Evolutionary conservation across 2,113 vertebrate genomes (phyloP).

Genomic region (Amblyopsis rosae): DNA sequence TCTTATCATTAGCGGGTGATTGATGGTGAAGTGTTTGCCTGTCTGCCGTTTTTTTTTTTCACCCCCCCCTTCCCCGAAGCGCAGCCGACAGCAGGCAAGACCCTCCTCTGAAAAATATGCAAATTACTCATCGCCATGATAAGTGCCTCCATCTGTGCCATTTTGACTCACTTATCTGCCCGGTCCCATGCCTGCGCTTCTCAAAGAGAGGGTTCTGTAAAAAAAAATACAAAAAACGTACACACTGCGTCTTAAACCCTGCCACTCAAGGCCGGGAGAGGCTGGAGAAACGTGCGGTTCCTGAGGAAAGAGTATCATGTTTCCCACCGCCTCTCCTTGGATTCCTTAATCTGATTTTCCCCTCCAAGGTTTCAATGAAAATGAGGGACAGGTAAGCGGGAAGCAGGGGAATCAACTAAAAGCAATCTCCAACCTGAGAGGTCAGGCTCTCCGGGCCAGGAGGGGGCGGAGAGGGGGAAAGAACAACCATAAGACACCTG

Average conservation of each 20-base stretch:
- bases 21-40: constrained; percentile 71
- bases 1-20: constrained; percentile 66
- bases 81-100: constrained; percentile 30
- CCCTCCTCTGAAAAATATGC: constrained; percentile 43
- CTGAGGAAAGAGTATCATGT: constrained; percentile 61
- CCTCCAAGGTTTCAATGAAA: constrained; percentile 49
- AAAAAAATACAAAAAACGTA: constrained; percentile 54
- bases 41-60: not conserved
- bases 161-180: constrained; percentile 60
- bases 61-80: not conserved
- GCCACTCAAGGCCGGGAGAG: constrained; percentile 30
- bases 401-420: constrained; percentile 32
- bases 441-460: not conserved
- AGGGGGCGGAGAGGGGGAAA: constrained; percentile 18
- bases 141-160: constrained; percentile 67
- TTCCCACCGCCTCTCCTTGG: constrained; percentile 45
- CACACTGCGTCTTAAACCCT: constrained; percentile 38
- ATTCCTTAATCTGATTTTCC: constrained; percentile 64
- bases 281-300: constrained; percentile 36
- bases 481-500: constrained; percentile 54
- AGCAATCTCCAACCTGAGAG: constrained; percentile 51
- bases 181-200: constrained; percentile 46
- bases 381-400: constrained; percentile 61
- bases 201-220: constrained; percentile 38
- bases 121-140: constrained; percentile 65